Conservation (phyloP, 2,797 vertebrate species). For the Anabacerthia variegaticeps region DNA sequence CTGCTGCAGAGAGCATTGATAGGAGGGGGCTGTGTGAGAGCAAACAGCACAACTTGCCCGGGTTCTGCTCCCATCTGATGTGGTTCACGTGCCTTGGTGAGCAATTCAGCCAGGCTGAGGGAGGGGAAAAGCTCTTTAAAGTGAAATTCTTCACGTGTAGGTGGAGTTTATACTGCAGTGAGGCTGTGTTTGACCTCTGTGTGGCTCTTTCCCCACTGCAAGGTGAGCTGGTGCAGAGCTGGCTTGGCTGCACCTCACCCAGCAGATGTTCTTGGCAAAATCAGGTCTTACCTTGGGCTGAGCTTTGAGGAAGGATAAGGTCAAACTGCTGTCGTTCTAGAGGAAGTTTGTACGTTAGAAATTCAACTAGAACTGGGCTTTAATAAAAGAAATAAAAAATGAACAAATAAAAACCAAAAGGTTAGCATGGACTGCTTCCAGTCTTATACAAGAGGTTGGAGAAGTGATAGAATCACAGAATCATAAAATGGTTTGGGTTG, state of each 20-base stretch:
- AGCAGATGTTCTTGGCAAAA: neutral
- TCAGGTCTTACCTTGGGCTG: neutral
- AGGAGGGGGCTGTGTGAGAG: neutral
- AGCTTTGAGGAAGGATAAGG: neutral
- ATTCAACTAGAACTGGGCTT: neutral
- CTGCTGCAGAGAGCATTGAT: neutral
- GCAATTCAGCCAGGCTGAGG: neutral
- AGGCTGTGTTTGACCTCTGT: neutral
- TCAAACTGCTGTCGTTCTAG: neutral
- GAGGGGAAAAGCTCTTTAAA: neutral
- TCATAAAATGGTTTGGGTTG: neutral
- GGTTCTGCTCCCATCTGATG: neutral
- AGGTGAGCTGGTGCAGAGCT: neutral
- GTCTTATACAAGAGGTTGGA: neutral
- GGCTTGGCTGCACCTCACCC: neutral
- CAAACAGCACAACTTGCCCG: neutral
- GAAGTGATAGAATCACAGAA: neutral
- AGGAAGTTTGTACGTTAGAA: neutral
- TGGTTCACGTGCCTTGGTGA: neutral
- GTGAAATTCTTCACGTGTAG: neutral
- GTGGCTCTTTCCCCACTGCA: accelerated
- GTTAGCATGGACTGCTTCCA: neutral
- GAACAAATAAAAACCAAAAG: no score
- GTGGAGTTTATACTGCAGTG: neutral
- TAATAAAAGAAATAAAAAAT: neutral